phyloP scores from a whole-genome alignment of 2,888 invertebrate genomes.

The Stramonita haemastoma region DNA sequence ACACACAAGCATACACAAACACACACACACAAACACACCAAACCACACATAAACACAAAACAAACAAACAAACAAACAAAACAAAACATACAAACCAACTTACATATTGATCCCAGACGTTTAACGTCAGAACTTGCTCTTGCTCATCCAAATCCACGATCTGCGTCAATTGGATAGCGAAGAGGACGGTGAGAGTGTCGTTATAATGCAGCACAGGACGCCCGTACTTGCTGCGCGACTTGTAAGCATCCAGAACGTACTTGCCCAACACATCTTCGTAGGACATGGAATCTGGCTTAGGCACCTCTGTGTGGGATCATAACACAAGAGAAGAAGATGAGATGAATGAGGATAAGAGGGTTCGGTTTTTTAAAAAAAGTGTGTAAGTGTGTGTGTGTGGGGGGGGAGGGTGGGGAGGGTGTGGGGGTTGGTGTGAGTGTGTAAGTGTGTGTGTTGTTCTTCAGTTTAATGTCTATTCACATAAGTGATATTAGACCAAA shows the following conservation, averaged over 20 bases:
- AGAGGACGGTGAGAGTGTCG: slow-evolving; percentile 71
- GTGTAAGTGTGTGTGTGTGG: too few relatives aligned
- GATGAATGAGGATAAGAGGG: too few relatives aligned
- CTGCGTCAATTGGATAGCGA: slow-evolving; percentile 75
- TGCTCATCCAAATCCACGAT: slow-evolving; percentile 77
- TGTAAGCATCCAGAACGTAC: slow-evolving; percentile 69
- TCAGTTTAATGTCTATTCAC: too few relatives aligned
- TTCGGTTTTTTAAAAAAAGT: too few relatives aligned
- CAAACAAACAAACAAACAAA: too few relatives aligned
- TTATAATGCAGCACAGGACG: slow-evolving; percentile 74
- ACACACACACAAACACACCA: slow-evolving; percentile 12
- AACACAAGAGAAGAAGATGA: too few relatives aligned
- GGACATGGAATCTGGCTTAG: slow-evolving; percentile 52
- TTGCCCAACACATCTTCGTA: slow-evolving; percentile 73
- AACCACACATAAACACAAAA: too few relatives aligned
- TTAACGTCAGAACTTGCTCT: slow-evolving; percentile 77
- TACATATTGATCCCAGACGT: slow-evolving; percentile 76
- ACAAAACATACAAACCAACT: too few relatives aligned
- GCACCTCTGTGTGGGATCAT: neutral
- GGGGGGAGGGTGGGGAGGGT: too few relatives aligned
- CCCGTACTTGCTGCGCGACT: slow-evolving; percentile 58
- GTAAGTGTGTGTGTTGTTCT: too few relatives aligned
- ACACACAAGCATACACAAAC: slow-evolving; percentile 68
- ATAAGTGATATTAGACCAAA: too few relatives aligned
- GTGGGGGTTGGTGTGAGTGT: too few relatives aligned